Percentiles rank a stretch among this genome's conserved stretches.
Evolutionary conservation across 1,140 invertebrate genomes (phyloP).

Genomic region (Ceratosolen solmsi): DNA sequence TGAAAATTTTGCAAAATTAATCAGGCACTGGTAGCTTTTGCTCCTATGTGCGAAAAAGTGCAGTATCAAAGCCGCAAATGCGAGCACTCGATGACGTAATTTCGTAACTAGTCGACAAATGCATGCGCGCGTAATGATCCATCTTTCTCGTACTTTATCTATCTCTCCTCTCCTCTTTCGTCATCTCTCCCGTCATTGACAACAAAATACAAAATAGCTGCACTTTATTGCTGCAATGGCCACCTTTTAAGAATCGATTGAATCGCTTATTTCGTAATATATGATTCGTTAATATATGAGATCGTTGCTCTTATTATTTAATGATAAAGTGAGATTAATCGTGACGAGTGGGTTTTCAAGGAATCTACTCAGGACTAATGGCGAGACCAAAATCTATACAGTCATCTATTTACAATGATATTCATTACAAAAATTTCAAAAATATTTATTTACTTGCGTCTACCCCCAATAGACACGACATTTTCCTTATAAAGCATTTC

Average conservation of each 20-base stretch:
- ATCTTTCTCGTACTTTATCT: neutral
- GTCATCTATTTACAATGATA: no score
- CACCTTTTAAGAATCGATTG: neutral
- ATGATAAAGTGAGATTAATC: no score
- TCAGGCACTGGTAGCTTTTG: conserved; percentile 20
- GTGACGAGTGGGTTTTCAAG: no score
- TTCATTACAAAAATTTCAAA: no score
- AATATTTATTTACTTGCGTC: no score
- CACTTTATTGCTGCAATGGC: neutral
- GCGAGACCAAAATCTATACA: no score
- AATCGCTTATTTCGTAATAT: no score
- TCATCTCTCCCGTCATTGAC: neutral
- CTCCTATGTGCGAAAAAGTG: conserved; percentile 7
- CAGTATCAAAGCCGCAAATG: neutral
- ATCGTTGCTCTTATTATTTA: no score
- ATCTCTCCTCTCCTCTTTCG: neutral
- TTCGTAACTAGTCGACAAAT: conserved; percentile 25
- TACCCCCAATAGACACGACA: no score
- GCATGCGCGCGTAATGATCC: conserved; percentile 9
- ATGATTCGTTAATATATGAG: no score
- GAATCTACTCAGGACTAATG: no score
- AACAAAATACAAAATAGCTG: neutral
- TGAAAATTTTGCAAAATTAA: conserved; percentile 26
- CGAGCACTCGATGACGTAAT: conserved; percentile 2
- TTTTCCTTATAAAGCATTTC: no score